Evolutionary conservation across 1,140 invertebrate genomes (phyloP), one percentile per base, ranked within the genome.

Genomic region (Gonioctena quinquepunctata): DNA sequence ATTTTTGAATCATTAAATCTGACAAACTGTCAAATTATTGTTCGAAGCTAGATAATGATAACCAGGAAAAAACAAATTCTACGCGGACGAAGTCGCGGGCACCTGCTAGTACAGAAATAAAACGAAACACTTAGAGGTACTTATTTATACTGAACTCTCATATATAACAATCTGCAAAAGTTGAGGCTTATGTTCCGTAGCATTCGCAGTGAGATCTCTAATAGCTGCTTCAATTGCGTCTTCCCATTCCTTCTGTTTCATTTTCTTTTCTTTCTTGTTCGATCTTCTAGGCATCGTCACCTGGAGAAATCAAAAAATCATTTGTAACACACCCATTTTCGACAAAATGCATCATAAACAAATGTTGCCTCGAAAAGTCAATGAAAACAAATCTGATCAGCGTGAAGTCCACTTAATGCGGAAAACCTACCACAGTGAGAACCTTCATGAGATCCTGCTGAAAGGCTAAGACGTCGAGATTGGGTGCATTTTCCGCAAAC

Each of bases 161-260:
- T 95, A 95, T 80, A 94, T 92, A 67, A 94, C 89, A 67, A 94
- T 93, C 83, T 94, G 91, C n/a, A 94, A 86, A 4, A 94, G 87
- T 27, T 87, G 85, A 73, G 86, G 79, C 77, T 85, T 84, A 60
- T 80, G 82, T 69, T 79, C 81, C 48, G 85, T 84, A 13, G 86
- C 83, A 18, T 88, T 87, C 19, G 86, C 84, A 1, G 89, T 86
- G 48, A 92, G 89, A 70, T 91, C 89, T 62, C 89, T 85, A 11
- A 92, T 88, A 22, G 91, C 89, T n/a, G 90, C 90, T 79, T 91
- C 89, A 62, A 92, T 85, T 0, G 91, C 90, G 3, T 91, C 90
- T 73, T 91, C 90, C 86, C 89, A 91, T 57, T 91, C 88, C 71
- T 85, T 85, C 11, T 80, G 73, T 25, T 78, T 76, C 16, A 76